Evolutionary conservation across 2,113 vertebrate species (phyloP), one percentile per base, ranked within the genome.

Genomic region (Oceanodroma tethys): DNA sequence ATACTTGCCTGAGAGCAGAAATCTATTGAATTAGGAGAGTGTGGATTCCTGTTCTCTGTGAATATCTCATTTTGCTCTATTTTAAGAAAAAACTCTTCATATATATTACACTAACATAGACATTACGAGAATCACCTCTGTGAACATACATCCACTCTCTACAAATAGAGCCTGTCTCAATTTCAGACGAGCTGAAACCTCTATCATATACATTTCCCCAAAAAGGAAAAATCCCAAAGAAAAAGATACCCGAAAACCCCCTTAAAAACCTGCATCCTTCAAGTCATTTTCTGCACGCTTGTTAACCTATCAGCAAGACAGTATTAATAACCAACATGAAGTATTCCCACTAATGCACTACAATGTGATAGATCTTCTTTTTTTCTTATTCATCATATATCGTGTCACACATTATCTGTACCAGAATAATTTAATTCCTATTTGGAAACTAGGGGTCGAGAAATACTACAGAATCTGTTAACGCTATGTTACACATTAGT

Each of bases 11-110:
- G 21, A 73, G 14, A 79, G 45, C 23, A 81, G 53, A 76, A 78
- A 67, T 38, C 27, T 40, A 70, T 71, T 40, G 23, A 76, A 47
- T 59, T 58, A 30, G 38, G 45, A 48, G 15, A 62, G 10, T 27
- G 13, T 5, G 38, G 40, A 86, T 58, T 80, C 26, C 21, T 82
- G 22, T 72, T 82, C 38, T 50, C 45, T 62, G 38, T 32, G 47
- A 83, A 93, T 55, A n/a, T 74, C 2, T 43, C 0, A 0, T 70
- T 80, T 50, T 0, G 7, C 8, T 58, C 16, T 50, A 26, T 52
- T 85, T 93, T 29, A 56, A 62, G 55, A 16, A 7, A 36, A 79
- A 88, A 66, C 29, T 27, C 36, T 82, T 88, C 8, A 10, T 32
- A 18, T 40, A 8, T 58, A 59, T 67, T 70, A 75, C 14, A 56